Conservation (phyloP, 1,140 invertebrate genomes). For the Drosophila obscura region DNA sequence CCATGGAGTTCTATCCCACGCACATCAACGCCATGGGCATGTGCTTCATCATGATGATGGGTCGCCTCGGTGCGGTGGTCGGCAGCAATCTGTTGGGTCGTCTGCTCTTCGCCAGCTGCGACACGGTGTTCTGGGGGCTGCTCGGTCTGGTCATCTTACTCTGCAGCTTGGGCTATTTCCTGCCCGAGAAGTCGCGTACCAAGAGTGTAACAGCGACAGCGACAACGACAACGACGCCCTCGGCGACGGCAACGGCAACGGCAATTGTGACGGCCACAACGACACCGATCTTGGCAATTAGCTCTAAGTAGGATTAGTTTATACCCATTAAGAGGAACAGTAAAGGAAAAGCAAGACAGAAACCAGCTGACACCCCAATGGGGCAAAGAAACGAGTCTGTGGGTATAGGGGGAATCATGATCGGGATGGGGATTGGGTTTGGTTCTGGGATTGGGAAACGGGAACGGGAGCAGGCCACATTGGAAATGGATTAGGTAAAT, state of each 20-base stretch:
- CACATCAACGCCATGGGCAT: slow-evolving; percentile 84
- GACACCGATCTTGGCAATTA: slow-evolving; percentile 31
- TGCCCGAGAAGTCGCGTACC: slow-evolving; percentile 54
- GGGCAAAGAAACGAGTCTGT: slow-evolving; percentile 1
- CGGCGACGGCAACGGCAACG: slow-evolving; percentile 4
- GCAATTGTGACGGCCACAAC: slow-evolving; percentile 28
- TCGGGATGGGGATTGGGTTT: not conserved
- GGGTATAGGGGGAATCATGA: slow-evolving; percentile 6
- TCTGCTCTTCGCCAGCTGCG: slow-evolving; percentile 78
- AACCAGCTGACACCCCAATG: slow-evolving; percentile 3
- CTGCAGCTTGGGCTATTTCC: slow-evolving; percentile 39
- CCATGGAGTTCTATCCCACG: slow-evolving; percentile 84
- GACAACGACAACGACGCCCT: not conserved
- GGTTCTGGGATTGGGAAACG: slow-evolving; percentile 4
- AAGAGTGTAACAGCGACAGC: not conserved
- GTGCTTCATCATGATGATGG: slow-evolving; percentile 84
- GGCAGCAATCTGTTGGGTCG: slow-evolving; percentile 81
- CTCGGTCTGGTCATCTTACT: slow-evolving; percentile 41
- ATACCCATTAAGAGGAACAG: not conserved
- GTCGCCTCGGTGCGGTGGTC: slow-evolving; percentile 83
- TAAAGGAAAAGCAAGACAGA: not conserved
- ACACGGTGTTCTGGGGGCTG: slow-evolving; percentile 67
- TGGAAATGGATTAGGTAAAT: slow-evolving; percentile 78
- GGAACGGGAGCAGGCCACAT: slow-evolving; percentile 62
- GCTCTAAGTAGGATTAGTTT: slow-evolving; percentile 48